Evolutionary conservation across 1,140 invertebrate species (phyloP).

Genomic region (Spodoptera litura): DNA sequence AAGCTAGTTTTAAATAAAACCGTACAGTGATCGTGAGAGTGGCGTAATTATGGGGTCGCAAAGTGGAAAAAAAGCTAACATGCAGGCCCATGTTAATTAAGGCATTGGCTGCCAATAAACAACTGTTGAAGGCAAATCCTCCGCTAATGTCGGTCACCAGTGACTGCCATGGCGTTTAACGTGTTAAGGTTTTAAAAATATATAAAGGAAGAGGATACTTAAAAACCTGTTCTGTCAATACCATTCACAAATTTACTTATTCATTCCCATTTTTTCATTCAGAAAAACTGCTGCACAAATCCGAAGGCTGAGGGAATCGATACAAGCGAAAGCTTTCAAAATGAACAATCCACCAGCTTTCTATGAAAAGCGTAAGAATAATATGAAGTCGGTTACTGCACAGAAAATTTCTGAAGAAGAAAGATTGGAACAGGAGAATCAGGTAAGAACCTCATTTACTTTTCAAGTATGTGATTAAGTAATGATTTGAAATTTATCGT

Average conservation of each 20-base stretch:
- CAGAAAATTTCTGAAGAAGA: slow-evolving; percentile 80
- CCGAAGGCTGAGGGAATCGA: slow-evolving; percentile 86
- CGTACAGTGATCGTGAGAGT: too few relatives aligned
- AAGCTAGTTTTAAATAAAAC: background rate
- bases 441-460: slow-evolving; percentile 59
- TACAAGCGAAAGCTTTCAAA: slow-evolving; percentile 87
- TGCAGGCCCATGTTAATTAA: too few relatives aligned
- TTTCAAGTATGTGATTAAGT: background rate
- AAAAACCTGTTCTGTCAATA: background rate
- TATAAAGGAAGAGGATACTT: too few relatives aligned
- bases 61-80: too few relatives aligned
- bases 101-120: too few relatives aligned
- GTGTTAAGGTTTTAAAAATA: too few relatives aligned
- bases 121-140: too few relatives aligned
- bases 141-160: too few relatives aligned
- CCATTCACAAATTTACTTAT: too few relatives aligned
- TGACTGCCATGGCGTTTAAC: too few relatives aligned
- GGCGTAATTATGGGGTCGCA: too few relatives aligned
- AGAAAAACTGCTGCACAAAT: slow-evolving; percentile 88
- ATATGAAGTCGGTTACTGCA: slow-evolving; percentile 57
- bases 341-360: slow-evolving; percentile 84
- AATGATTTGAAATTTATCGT: too few relatives aligned
- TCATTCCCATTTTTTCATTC: background rate
- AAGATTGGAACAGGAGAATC: slow-evolving; percentile 85
- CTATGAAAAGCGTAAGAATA: slow-evolving; percentile 76